Conservation (phyloP, 2,888 invertebrate genomes). For the Norana najaformis region DNA sequence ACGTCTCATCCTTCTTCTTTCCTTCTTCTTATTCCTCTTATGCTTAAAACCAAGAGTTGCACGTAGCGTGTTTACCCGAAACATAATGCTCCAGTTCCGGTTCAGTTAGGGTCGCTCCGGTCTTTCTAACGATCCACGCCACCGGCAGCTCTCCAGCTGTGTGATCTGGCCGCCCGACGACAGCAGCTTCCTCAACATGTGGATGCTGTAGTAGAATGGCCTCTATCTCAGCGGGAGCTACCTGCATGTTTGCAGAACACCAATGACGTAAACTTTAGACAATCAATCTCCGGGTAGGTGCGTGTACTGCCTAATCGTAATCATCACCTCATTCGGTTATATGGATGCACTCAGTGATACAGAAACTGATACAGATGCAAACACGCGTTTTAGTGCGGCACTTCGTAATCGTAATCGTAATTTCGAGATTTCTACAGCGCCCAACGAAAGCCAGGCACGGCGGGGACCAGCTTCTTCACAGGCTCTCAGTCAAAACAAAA, state of each 20-base stretch:
- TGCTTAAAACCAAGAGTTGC: too few relatives aligned
- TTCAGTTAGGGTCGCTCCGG: neutral
- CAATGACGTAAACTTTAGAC: neutral
- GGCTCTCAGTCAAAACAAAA: too few relatives aligned
- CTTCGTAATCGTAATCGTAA: too few relatives aligned
- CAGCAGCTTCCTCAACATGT: slow-evolving; percentile 31
- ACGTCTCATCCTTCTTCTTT: neutral
- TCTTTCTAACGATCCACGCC: slow-evolving; percentile 31
- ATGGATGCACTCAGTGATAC: too few relatives aligned
- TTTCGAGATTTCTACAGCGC: too few relatives aligned
- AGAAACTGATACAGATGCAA: too few relatives aligned
- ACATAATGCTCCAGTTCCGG: neutral
- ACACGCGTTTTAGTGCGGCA: too few relatives aligned
- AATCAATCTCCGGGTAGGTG: neutral
- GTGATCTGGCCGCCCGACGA: slow-evolving; percentile 27
- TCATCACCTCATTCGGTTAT: neutral
- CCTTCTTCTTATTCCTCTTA: too few relatives aligned
- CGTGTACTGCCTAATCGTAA: neutral
- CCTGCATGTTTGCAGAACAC: slow-evolving; percentile 6
- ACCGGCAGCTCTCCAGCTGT: slow-evolving; percentile 34
- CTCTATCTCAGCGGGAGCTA: slow-evolving; percentile 38
- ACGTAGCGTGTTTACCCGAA: neutral
- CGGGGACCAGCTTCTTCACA: too few relatives aligned
- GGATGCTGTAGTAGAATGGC: slow-evolving; percentile 29
- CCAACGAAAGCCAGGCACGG: too few relatives aligned